Evolutionary conservation across 2,113 vertebrate species (phyloP).

Genomic region (Lampris megalopsis): DNA sequence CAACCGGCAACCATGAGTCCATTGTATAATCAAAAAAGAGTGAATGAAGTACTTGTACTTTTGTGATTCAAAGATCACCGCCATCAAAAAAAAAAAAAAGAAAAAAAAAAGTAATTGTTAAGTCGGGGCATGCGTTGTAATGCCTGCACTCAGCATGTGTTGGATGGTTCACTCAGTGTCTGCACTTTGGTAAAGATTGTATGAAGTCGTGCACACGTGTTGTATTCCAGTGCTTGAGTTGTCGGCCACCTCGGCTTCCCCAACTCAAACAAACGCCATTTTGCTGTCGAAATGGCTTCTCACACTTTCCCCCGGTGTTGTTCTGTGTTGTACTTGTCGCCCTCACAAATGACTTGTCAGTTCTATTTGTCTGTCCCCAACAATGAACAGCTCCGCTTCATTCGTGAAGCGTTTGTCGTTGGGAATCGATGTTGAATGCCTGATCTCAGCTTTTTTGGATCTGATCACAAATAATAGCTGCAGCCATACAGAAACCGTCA

Average conservation of each 20-base stretch:
- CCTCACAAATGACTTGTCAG: conserved; percentile 81
- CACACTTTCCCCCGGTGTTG: conserved; percentile 84
- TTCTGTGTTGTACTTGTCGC: conserved; percentile 66
- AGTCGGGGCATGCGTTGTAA: conserved; percentile 90
- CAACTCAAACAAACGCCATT: conserved; percentile 97
- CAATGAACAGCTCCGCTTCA: conserved; percentile 87
- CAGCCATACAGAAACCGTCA: conserved; percentile 18
- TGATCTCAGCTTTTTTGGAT: conserved; percentile 74
- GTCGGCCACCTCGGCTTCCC: conserved; percentile 85
- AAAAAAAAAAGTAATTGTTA: conserved; percentile 43
- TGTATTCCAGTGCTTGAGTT: conserved; percentile 95
- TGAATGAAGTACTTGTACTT: conserved; percentile 72
- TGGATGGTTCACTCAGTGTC: conserved; percentile 91
- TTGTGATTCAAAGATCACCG: conserved; percentile 57
- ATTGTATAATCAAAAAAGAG: conserved; percentile 84
- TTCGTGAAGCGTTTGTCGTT: conserved; percentile 91
- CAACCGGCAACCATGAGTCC: conserved; percentile 77
- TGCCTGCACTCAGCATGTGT: conserved; percentile 95
- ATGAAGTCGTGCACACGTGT: conserved; percentile 89
- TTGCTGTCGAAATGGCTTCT: conserved; percentile 90
- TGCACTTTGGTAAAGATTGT: conserved; percentile 88
- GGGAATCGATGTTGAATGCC: conserved; percentile 89
- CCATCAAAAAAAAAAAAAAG: conserved; percentile 67
- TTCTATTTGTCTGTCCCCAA: conserved; percentile 86
- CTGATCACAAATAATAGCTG: conserved; percentile 48